A percentile compares a stretch with the other conserved stretches of the same genome.
Conservation (phyloP, 2,888 invertebrate genomes). For the Caenorhabditis angaria region DNA sequence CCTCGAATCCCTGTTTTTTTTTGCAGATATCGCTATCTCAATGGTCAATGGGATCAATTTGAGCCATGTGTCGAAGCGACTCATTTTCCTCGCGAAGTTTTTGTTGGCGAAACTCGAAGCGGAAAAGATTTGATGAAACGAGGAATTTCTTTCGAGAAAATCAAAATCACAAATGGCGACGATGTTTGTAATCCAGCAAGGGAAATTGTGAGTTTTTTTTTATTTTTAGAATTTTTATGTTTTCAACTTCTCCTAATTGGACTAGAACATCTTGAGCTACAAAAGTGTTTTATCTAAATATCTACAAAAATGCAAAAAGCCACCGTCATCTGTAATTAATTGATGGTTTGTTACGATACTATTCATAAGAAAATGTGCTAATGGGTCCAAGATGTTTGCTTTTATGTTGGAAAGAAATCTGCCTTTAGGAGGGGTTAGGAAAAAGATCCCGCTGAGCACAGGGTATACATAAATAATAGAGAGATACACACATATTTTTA, state of each 20-base stretch:
- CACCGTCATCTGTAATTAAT: no score
- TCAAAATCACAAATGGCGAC: conserved; percentile 8
- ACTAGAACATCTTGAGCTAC: no score
- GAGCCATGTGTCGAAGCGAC: conserved; percentile 7
- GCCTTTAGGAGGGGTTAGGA: not conserved
- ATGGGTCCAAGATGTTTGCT: not conserved
- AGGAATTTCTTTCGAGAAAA: not conserved
- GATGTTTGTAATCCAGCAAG: not conserved
- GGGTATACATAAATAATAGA: no score
- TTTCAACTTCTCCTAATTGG: no score
- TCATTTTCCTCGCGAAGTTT: conserved; percentile 10
- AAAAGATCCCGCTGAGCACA: not conserved
- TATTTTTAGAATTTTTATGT: not conserved
- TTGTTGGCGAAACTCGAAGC: not conserved
- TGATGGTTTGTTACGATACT: not conserved
- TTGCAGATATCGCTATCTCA: not conserved
- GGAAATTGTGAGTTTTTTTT: conserved; percentile 7
- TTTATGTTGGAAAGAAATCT: not conserved
- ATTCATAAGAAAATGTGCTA: not conserved
- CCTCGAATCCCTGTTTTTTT: no score
- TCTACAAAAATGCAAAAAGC: no score
- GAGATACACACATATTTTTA: no score
- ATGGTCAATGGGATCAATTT: conserved; percentile 6
- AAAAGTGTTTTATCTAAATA: no score
- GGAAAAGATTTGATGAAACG: conserved; percentile 7